Conservation (phyloP, 2,797 vertebrate species). For the Tolypeutes matacus region DNA sequence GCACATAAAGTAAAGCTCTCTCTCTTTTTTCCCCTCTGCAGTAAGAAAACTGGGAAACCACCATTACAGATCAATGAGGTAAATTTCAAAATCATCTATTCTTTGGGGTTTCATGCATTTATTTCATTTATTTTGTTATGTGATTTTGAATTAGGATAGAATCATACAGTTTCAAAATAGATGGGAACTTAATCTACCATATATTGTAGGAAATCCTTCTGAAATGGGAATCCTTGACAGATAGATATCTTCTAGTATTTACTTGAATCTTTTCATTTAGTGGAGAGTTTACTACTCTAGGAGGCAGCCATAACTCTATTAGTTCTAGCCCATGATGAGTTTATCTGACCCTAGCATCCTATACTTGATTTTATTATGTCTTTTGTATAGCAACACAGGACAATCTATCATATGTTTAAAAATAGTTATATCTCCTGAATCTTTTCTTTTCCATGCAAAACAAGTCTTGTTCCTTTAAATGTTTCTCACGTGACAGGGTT, state of each 20-base stretch:
- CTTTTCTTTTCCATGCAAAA: background rate
- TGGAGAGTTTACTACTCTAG: background rate
- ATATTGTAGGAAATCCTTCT: conserved; percentile 26
- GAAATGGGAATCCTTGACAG: background rate
- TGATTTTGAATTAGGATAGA: conserved; percentile 63
- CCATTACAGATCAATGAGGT: conserved; percentile 91
- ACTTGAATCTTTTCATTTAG: conserved; percentile 21
- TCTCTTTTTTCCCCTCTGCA: conserved; percentile 81
- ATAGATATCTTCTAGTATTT: conserved; percentile 16
- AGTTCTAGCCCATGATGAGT: background rate
- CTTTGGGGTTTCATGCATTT: conserved; percentile 49
- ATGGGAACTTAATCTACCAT: background rate
- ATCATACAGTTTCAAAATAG: conserved; percentile 51
- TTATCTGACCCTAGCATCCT: background rate
- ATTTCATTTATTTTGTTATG: conserved; percentile 59
- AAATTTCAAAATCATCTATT: conserved; percentile 80
- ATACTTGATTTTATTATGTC: background rate
- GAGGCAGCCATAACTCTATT: background rate
- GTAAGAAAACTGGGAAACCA: conserved; percentile 90
- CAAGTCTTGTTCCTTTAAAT: background rate
- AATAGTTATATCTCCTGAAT: background rate
- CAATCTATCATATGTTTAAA: conserved; percentile 1
- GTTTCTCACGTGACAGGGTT: conserved; percentile 24
- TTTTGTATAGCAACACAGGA: background rate
- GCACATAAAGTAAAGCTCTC: conserved; percentile 73